These are phyloP conservation scores for Gobionotothen gibberifrons DNA, from an alignment of 2,797 vertebrate genomes.

Conservation along the genomic window DNA sequence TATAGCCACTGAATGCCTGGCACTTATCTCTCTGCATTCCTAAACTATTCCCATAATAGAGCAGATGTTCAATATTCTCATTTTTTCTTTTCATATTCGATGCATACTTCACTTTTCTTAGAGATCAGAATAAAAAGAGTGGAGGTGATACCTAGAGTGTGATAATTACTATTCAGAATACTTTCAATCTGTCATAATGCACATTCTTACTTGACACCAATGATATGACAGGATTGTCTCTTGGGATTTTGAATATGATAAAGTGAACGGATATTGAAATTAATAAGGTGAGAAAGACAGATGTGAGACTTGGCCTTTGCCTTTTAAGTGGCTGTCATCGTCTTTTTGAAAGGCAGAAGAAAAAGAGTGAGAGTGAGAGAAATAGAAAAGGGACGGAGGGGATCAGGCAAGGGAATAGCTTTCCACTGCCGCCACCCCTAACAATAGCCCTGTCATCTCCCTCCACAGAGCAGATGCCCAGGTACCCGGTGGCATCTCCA, in stretches of 20 bases:
- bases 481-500: slow-evolving; percentile 79
- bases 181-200: slow-evolving; percentile 57
- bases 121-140: slow-evolving; percentile 22
- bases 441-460: slow-evolving; percentile 81
- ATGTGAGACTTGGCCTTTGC: slow-evolving; percentile 65
- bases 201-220: slow-evolving; percentile 54
- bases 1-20: slow-evolving; percentile 33
- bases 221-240: slow-evolving; percentile 53
- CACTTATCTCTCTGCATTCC: slow-evolving; percentile 48
- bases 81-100: slow-evolving; percentile 37
- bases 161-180: slow-evolving; percentile 48
- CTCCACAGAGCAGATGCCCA: slow-evolving; percentile 74
- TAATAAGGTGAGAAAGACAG: slow-evolving; percentile 70
- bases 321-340: slow-evolving; percentile 72
- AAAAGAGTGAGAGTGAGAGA: slow-evolving; percentile 35
- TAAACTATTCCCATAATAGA: slow-evolving; percentile 33
- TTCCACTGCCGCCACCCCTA: slow-evolving; percentile 61
- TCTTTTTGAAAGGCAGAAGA: slow-evolving; percentile 60
- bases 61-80: slow-evolving; percentile 23
- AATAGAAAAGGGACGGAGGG: slow-evolving; percentile 49
- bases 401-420: slow-evolving; percentile 68
- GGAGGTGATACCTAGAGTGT: slow-evolving; percentile 4
- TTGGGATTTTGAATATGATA: slow-evolving; percentile 60
- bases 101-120: slow-evolving; percentile 39
- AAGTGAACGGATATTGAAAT: slow-evolving; percentile 68